phyloP scores from a whole-genome alignment of 2,113 vertebrate species.

The Phaetusa simplex region DNA sequence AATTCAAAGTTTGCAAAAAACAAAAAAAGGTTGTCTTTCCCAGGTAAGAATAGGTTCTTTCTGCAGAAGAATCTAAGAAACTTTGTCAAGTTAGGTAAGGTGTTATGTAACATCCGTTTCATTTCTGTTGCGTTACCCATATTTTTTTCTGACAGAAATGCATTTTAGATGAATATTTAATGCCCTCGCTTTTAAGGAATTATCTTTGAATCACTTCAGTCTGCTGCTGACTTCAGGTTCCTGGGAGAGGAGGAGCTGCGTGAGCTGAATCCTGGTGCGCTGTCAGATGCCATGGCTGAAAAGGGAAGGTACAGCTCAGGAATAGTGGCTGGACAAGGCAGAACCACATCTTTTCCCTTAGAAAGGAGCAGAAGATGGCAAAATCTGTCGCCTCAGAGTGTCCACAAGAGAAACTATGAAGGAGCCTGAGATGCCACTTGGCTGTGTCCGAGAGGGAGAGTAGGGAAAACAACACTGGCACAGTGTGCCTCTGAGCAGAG shows the following conservation, averaged over 20 bases:
- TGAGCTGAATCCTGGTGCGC: not conserved
- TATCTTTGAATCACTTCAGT: not conserved
- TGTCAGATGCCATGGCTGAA: not conserved
- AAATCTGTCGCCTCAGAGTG: not conserved
- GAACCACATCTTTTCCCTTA: not conserved
- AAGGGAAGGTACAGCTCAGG: not conserved
- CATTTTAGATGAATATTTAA: constrained; percentile 26
- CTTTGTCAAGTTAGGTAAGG: not conserved
- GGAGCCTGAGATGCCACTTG: not conserved
- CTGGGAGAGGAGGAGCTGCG: not conserved
- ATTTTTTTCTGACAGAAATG: not conserved
- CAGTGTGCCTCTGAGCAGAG: not conserved
- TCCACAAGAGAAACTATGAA: not conserved
- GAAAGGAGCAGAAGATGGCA: not conserved
- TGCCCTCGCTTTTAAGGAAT: not conserved
- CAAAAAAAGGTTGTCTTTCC: not conserved
- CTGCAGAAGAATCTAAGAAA: not conserved
- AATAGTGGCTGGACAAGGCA: not conserved
- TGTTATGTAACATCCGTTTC: not conserved
- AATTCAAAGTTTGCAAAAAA: not conserved
- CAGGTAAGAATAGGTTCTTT: not conserved
- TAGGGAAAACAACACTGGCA: not conserved
- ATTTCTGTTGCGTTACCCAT: not conserved
- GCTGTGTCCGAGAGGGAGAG: not conserved
- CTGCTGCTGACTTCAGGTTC: not conserved